Evolutionary conservation across 2,888 invertebrate species (phyloP).

Genomic region (Panzeria rudis): DNA sequence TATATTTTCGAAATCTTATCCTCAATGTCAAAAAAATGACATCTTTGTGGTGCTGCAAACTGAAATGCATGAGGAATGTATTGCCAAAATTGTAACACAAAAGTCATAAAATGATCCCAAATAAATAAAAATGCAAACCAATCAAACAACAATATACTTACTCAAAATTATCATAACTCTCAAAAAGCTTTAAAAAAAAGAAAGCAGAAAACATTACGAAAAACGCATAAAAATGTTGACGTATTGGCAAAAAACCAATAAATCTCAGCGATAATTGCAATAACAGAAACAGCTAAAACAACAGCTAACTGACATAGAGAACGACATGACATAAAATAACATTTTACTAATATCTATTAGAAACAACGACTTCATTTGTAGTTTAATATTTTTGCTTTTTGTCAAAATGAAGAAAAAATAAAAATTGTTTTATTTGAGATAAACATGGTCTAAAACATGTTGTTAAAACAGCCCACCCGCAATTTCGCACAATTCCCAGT

Average conservation of each 20-base stretch:
- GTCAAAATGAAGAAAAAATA: not conserved
- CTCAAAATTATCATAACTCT: constrained; percentile 37
- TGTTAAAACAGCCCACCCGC: constrained; percentile 71
- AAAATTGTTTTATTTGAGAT: constrained; percentile 45
- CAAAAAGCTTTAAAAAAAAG: constrained; percentile 18
- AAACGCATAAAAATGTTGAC: constrained; percentile 70
- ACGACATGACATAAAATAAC: constrained; percentile 61
- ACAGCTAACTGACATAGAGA: constrained; percentile 55
- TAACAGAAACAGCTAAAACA: constrained; percentile 66
- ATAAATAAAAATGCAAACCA: constrained; percentile 32
- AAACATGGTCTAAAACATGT: constrained; percentile 69
- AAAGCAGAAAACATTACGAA: constrained; percentile 34
- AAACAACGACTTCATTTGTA: constrained; percentile 68
- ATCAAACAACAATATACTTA: constrained; percentile 38
- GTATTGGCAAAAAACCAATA: constrained; percentile 70
- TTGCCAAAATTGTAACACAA: constrained; percentile 25
- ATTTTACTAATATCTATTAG: constrained; percentile 58
- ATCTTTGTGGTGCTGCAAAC: constrained; percentile 25
- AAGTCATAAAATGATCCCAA: constrained; percentile 35
- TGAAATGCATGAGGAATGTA: not conserved
- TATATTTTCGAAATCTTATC: not conserved
- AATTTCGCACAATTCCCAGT: constrained; percentile 43
- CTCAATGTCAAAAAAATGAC: constrained; percentile 41
- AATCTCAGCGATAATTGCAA: constrained; percentile 73
- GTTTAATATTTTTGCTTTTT: constrained; percentile 35